Conservation (phyloP, 2,797 vertebrate species). For the Sebastiscus albofasciatus region DNA sequence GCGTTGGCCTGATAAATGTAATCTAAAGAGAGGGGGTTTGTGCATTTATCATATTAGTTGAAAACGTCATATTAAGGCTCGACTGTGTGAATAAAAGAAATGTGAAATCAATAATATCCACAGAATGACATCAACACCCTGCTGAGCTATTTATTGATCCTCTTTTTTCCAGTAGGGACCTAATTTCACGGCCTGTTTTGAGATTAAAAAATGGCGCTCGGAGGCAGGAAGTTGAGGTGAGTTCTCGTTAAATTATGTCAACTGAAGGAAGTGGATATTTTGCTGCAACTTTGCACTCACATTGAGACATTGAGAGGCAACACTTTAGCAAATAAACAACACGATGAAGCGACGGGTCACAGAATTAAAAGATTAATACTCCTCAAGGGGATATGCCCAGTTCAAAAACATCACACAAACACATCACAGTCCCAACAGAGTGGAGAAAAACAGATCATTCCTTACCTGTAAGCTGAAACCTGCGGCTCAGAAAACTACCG, state of each 20-base stretch:
- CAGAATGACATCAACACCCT: slow-evolving; percentile 10
- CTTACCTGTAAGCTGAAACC: slow-evolving; percentile 66
- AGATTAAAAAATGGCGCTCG: not conserved
- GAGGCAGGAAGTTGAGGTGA: not conserved
- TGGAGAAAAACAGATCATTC: slow-evolving; percentile 47
- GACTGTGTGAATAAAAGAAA: slow-evolving; percentile 13
- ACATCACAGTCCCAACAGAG: slow-evolving; percentile 7
- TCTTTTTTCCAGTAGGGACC: slow-evolving; percentile 15
- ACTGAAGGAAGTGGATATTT: not conserved
- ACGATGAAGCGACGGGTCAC: not conserved
- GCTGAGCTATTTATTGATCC: slow-evolving; percentile 46
- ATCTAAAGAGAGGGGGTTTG: not conserved
- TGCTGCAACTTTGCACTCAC: not conserved
- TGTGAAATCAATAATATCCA: slow-evolving; percentile 28
- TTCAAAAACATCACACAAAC: slow-evolving; percentile 4
- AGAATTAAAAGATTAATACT: slow-evolving; percentile 5
- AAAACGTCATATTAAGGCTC: not conserved
- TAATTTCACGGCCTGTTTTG: slow-evolving; percentile 26
- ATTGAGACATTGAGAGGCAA: not conserved
- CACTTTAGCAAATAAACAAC: not conserved
- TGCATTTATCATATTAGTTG: not conserved
- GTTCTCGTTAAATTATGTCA: not conserved
- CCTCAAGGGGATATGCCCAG: slow-evolving; percentile 2
- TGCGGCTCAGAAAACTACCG: slow-evolving; percentile 22
- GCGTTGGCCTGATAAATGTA: not conserved